A percentile compares a stretch with the other conserved stretches of the same genome.
These are phyloP conservation scores for Tortricodes alternella DNA, from an alignment of 2,888 invertebrate species.

Conservation along the genomic window DNA sequence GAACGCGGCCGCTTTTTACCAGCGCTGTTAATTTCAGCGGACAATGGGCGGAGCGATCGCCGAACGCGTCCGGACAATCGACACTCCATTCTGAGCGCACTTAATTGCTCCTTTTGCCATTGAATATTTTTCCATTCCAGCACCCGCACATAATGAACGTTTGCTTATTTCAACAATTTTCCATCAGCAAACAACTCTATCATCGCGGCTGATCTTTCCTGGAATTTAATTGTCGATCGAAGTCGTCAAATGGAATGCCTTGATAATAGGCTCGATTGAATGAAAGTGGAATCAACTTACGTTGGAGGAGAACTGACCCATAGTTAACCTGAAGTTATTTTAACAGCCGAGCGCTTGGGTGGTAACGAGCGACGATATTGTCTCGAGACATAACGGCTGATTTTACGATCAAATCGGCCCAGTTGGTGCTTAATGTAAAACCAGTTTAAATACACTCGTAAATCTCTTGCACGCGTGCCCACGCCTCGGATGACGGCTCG, in stretches of 20 bases:
- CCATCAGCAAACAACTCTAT: constrained; percentile 41
- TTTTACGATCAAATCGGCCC: constrained; percentile 77
- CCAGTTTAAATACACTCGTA: constrained; percentile 80
- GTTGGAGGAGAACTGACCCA: constrained; percentile 53
- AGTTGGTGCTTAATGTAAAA: constrained; percentile 76
- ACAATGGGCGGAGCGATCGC: constrained; percentile 62
- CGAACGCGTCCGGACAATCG: constrained; percentile 64
- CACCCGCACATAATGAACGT: constrained; percentile 41
- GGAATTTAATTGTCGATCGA: constrained; percentile 30
- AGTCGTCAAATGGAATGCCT: constrained; percentile 30
- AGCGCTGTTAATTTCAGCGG: constrained; percentile 64
- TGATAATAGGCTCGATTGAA: constrained; percentile 36
- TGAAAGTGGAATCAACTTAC: constrained; percentile 38
- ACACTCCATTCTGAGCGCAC: constrained; percentile 55
- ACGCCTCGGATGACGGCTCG: constrained; percentile 59
- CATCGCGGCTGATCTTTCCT: constrained; percentile 29
- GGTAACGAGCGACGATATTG: constrained; percentile 72
- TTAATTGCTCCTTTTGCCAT: constrained; percentile 69
- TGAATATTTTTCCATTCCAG: constrained; percentile 60
- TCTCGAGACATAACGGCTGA: constrained; percentile 71
- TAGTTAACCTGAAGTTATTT: constrained; percentile 71
- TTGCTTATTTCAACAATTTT: constrained; percentile 42
- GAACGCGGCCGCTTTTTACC: constrained; percentile 54
- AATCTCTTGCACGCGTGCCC: constrained; percentile 73
- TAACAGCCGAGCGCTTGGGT: constrained; percentile 67